phyloP scores from a whole-genome alignment of 2,888 invertebrate species.

The Galeopsomyia nigrocyanea region DNA sequence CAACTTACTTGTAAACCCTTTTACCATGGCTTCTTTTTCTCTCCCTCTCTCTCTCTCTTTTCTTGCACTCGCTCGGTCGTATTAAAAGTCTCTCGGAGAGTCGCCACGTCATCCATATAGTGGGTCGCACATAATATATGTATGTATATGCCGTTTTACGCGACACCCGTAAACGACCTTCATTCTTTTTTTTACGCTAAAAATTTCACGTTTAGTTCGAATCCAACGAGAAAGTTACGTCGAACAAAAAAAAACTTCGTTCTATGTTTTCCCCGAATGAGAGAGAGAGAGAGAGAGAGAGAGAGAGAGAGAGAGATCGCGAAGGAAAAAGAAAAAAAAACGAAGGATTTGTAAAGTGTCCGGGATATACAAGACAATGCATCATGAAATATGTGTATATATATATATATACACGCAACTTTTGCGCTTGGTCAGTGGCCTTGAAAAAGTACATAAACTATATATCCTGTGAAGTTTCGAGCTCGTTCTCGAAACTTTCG shows the following conservation, averaged over 20 bases:
- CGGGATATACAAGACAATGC: no score
- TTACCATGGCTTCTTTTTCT: background rate
- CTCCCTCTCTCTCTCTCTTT: background rate
- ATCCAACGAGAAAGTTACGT: no score
- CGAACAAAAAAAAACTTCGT: no score
- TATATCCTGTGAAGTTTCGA: no score
- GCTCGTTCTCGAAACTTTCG: no score
- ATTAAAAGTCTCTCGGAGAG: background rate
- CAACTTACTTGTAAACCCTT: background rate
- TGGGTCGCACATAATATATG: background rate
- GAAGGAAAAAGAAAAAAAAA: slow-evolving; percentile 39
- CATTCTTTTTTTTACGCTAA: background rate
- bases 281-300: slow-evolving; percentile 43
- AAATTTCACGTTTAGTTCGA: no score
- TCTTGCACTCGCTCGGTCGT: background rate
- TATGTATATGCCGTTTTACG: background rate
- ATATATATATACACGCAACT: no score
- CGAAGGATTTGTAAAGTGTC: no score
- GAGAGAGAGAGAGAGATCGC: slow-evolving; percentile 36
- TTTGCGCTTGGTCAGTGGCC: no score
- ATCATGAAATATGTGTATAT: no score
- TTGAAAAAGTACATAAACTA: no score
- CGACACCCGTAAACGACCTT: slow-evolving; percentile 37
- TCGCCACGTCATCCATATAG: slow-evolving; percentile 39
- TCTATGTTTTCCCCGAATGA: no score